Evolutionary conservation across 2,888 invertebrate genomes (phyloP).

Genomic region (Uloborus plumipes): DNA sequence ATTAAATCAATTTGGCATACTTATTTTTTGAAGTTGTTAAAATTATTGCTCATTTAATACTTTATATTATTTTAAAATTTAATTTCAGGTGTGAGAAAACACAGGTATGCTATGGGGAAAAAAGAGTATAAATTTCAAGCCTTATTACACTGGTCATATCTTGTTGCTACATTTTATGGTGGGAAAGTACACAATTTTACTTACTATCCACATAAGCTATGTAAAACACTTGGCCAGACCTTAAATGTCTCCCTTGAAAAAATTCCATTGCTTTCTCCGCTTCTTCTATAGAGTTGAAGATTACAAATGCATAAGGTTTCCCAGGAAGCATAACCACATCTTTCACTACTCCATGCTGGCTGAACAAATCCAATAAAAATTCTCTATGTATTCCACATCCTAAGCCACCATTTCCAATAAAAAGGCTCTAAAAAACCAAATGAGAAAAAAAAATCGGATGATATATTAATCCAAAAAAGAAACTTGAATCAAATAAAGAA

Average conservation of each 20-base stretch:
- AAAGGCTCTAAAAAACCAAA: conserved; percentile 75
- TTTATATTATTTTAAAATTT: not conserved
- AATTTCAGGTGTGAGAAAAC: not conserved
- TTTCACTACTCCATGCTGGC: conserved; percentile 75
- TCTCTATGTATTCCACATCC: conserved; percentile 83
- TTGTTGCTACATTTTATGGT: too few species aligned
- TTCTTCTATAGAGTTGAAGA: conserved; percentile 74
- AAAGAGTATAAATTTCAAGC: too few species aligned
- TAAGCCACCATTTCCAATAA: conserved; percentile 89
- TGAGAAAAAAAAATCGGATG: too few species aligned
- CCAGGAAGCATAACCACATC: conserved; percentile 81
- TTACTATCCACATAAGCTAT: conserved; percentile 77
- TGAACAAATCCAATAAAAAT: conserved; percentile 75
- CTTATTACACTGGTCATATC: too few species aligned
- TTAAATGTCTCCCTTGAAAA: conserved; percentile 77
- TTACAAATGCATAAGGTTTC: conserved; percentile 86
- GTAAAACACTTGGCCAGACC: conserved; percentile 77
- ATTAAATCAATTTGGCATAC: too few species aligned
- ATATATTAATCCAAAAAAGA: too few species aligned
- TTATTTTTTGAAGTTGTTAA: too few species aligned
- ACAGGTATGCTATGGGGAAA: too few species aligned
- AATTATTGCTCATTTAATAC: too few species aligned
- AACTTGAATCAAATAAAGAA: too few species aligned
- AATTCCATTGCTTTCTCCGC: conserved; percentile 76
- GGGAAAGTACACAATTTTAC: conserved; percentile 66